phyloP scores from a whole-genome alignment of 1,140 invertebrate species.

The Druon quercuslanigerum region DNA sequence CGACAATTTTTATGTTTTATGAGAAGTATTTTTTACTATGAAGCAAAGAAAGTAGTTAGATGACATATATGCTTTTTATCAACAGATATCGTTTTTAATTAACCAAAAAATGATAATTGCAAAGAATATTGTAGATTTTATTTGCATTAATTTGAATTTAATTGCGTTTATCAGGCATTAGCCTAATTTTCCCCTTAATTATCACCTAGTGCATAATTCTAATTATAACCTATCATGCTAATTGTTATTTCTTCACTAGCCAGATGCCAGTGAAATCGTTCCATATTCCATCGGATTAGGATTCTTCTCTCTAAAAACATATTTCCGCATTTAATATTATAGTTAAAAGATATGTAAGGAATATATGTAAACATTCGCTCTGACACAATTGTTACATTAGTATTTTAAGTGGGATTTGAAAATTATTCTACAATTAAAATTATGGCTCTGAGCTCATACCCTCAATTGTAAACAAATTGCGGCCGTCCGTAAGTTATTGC shows the following conservation, averaged over 20 bases:
- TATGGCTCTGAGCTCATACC: conserved; percentile 16
- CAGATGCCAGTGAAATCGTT: conserved; percentile 10
- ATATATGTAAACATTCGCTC: background rate
- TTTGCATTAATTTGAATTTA: no score
- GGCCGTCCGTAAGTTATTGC: no score
- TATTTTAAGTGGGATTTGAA: conserved; percentile 4
- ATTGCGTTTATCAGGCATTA: background rate
- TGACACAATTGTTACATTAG: conserved; percentile 11
- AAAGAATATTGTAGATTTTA: no score
- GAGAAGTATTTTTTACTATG: no score
- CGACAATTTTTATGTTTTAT: no score
- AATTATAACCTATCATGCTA: background rate
- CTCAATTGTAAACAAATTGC: conserved; percentile 19
- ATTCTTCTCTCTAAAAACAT: background rate
- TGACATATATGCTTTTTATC: no score
- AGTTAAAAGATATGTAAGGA: background rate
- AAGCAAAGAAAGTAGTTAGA: no score
- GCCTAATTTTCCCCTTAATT: conserved; percentile 16
- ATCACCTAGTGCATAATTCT: background rate
- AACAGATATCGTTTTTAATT: no score
- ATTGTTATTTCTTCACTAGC: conserved; percentile 11
- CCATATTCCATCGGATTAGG: background rate
- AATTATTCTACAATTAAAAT: conserved; percentile 12
- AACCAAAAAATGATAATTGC: no score
- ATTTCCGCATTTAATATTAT: background rate